Evolutionary conservation across 2,797 vertebrate genomes (phyloP).

Genomic region (Bradypus variegatus): DNA sequence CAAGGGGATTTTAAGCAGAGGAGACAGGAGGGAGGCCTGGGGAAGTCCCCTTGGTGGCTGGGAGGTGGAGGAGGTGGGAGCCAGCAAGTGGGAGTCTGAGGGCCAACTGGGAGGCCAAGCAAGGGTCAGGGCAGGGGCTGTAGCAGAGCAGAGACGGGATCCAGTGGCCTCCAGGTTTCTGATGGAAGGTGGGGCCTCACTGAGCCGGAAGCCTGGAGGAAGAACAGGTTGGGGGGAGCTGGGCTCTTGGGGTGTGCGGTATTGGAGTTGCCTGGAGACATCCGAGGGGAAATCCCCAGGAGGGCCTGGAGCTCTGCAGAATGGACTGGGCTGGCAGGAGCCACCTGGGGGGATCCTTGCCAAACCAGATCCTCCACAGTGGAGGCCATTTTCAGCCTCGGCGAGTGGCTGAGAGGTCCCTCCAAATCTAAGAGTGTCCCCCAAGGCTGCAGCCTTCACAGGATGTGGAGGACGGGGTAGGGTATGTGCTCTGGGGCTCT

Average conservation of each 20-base stretch:
- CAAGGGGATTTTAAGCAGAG: neutral
- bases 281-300: neutral
- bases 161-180: neutral
- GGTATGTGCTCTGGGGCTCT: neutral
- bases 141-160: too few species aligned
- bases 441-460: neutral
- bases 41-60: neutral
- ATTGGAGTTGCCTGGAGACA: neutral
- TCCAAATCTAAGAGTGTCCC: neutral
- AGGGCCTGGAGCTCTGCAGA: neutral
- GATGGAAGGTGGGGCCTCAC: too few species aligned
- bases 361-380: neutral
- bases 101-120: neutral
- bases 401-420: neutral
- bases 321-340: neutral
- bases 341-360: neutral
- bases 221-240: neutral
- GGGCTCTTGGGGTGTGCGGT: neutral
- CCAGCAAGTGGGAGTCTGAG: too few species aligned
- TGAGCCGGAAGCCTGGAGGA: neutral
- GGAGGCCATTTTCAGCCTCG: neutral
- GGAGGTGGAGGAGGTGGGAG: neutral
- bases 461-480: too few species aligned
- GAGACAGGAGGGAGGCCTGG: neutral
- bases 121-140: neutral